Evolutionary conservation across 2,113 vertebrate species (phyloP).

Genomic region (Phalacrocorax carbo): DNA sequence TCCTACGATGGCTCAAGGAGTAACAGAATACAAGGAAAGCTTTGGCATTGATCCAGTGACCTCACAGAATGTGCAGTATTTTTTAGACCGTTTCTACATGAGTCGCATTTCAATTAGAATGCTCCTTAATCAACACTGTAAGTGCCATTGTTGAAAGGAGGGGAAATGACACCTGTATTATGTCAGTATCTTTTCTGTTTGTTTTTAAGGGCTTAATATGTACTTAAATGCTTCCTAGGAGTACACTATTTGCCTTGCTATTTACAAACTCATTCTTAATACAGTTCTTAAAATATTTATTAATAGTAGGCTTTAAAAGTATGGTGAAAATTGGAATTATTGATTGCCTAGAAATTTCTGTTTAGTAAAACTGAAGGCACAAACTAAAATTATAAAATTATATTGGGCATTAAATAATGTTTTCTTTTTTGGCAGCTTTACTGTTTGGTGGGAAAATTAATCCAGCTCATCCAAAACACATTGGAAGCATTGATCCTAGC

Average conservation of each 20-base stretch:
- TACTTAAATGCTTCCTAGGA: not conserved
- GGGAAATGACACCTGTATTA: not conserved
- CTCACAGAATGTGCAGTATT: slow-evolving; percentile 98
- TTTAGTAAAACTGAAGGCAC: not conserved
- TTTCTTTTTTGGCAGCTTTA: slow-evolving; percentile 79
- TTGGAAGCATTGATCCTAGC: slow-evolving; percentile 94
- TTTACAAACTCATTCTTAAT: not conserved
- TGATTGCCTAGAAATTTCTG: not conserved
- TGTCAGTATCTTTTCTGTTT: not conserved
- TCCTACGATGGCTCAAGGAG: slow-evolving; percentile 97
- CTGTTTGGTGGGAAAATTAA: slow-evolving; percentile 93
- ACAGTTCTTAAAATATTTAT: not conserved
- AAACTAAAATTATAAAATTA: not conserved
- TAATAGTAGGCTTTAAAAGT: not conserved
- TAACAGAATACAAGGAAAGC: slow-evolving; percentile 93
- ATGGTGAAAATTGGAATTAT: not conserved
- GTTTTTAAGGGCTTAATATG: not conserved
- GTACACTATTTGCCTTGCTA: not conserved
- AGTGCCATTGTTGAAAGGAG: slow-evolving; percentile 55
- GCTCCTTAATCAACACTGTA: slow-evolving; percentile 98
- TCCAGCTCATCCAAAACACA: slow-evolving; percentile 94
- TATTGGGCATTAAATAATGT: not conserved
- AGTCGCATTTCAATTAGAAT: slow-evolving; percentile 98
- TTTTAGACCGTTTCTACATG: slow-evolving; percentile 98
- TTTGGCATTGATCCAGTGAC: slow-evolving; percentile 93